phyloP scores from a whole-genome alignment of 2,888 invertebrate genomes.

The Parnassius apollo region DNA sequence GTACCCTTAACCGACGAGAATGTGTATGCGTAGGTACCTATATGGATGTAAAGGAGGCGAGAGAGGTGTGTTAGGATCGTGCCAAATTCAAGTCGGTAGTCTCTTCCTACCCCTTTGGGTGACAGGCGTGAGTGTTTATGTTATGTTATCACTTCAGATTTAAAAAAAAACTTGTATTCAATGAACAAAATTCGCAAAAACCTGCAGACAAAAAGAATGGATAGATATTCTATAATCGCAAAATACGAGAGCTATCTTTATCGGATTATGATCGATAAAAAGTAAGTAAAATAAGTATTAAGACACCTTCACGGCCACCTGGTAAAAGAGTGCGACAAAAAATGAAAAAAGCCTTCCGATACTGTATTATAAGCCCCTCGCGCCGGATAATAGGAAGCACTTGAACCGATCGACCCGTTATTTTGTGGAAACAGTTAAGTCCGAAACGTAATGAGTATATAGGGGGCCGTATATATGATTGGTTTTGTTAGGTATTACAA shows the following conservation, averaged over 20 bases:
- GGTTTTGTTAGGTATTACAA: too few species aligned
- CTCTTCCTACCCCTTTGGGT: too few species aligned
- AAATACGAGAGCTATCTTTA: slow-evolving; percentile 48
- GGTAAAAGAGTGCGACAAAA: slow-evolving; percentile 56
- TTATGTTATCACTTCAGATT: too few species aligned
- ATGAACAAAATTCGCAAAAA: too few species aligned
- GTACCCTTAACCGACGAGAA: too few species aligned
- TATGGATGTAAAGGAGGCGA: too few species aligned
- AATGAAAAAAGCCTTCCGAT: slow-evolving; percentile 56
- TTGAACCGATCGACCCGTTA: slow-evolving; percentile 77
- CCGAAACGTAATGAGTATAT: slow-evolving; percentile 1
- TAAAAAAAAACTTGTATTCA: too few species aligned
- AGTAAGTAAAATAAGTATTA: slow-evolving; percentile 67
- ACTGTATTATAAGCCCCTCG: slow-evolving; percentile 73
- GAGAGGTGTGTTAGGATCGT: too few species aligned
- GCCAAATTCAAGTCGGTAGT: too few species aligned
- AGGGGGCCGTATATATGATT: slow-evolving; percentile 1
- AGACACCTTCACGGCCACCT: slow-evolving; percentile 66
- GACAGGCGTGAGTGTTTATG: too few species aligned
- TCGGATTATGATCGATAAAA: slow-evolving; percentile 56
- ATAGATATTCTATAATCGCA: background rate
- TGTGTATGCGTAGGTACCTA: too few species aligned
- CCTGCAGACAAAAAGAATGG: too few species aligned
- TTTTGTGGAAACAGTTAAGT: slow-evolving; percentile 37
- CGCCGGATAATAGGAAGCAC: slow-evolving; percentile 73